These are phyloP conservation scores for Phocoena sinus DNA, from an alignment of 2,113 vertebrate species.

Conservation along the genomic window DNA sequence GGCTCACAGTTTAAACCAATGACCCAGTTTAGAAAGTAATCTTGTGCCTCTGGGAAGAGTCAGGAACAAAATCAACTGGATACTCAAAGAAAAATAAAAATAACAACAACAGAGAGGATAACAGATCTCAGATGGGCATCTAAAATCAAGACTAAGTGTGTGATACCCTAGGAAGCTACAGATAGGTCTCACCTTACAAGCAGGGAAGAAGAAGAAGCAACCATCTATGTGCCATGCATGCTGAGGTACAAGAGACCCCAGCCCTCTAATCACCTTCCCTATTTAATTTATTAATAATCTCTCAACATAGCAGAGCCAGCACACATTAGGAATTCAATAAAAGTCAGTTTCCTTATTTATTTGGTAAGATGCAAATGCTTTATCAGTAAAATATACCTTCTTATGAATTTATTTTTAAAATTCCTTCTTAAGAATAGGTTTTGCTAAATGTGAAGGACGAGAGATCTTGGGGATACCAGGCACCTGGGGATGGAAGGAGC, in stretches of 20 bases:
- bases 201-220: background rate
- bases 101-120: background rate
- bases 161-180: background rate
- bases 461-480: background rate
- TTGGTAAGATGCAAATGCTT: background rate
- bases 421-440: background rate
- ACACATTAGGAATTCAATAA: background rate
- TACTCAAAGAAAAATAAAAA: background rate
- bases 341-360: background rate
- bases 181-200: background rate
- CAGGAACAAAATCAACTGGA: background rate
- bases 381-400: background rate
- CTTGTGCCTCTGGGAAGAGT: background rate
- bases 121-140: background rate
- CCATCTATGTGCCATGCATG: rapidly evolving
- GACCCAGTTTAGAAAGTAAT: background rate
- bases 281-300: background rate
- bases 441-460: background rate
- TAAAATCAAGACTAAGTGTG: background rate
- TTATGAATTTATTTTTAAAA: background rate
- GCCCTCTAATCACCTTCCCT: background rate
- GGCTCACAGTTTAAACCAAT: background rate
- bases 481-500: background rate
- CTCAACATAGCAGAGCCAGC: background rate
- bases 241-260: background rate